Conservation (phyloP, 2,888 invertebrate genomes). For the Temnothorax ravouxi region DNA sequence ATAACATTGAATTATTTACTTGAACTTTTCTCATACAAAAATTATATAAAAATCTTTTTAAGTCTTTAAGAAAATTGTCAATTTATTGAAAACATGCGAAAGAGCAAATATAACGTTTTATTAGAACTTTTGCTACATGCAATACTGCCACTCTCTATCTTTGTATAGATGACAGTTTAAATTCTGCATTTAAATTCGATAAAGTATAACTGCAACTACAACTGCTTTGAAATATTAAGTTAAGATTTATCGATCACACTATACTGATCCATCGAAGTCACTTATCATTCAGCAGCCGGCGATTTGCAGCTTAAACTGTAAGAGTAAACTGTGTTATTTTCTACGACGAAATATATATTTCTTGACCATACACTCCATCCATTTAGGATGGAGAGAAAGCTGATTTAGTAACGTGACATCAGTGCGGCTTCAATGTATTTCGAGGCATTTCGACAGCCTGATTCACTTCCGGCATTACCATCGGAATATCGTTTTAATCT, state of each 20-base stretch:
- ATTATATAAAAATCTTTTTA: background rate
- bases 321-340: conserved; percentile 25
- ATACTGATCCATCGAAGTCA: background rate
- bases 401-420: conserved; percentile 52
- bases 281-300: background rate
- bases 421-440: conserved; percentile 48
- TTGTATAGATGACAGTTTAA: conserved; percentile 10
- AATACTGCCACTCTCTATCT: background rate
- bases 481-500: conserved; percentile 25
- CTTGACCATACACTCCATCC: conserved; percentile 2
- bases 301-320: background rate
- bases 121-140: background rate
- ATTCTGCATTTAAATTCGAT: background rate
- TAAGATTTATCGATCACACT: background rate
- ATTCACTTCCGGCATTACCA: conserved; percentile 47
- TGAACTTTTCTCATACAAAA: background rate
- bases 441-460: conserved; percentile 45
- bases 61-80: background rate
- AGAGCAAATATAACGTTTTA: background rate
- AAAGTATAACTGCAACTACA: background rate
- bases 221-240: background rate
- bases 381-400: conserved; percentile 65
- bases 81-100: background rate
- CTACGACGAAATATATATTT: conserved; percentile 8
- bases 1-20: background rate